Evolutionary conservation across 2,113 vertebrate genomes (phyloP).

Genomic region (Rallus limicola): DNA sequence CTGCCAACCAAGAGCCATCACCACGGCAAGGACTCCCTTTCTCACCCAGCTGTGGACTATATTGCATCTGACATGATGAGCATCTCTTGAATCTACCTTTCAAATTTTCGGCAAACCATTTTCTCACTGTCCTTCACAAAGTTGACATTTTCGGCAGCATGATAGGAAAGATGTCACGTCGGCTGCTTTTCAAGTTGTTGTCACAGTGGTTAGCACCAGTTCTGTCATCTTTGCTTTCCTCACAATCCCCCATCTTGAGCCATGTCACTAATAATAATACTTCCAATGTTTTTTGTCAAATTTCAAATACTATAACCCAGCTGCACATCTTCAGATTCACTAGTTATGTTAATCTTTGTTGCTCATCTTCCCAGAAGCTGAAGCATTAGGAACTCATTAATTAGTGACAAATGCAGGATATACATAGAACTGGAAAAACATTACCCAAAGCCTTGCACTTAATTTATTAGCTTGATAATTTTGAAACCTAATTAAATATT

Average conservation of each 20-base stretch:
- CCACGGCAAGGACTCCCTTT: constrained; percentile 71
- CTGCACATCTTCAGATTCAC: constrained; percentile 57
- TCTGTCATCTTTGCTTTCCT: constrained; percentile 90
- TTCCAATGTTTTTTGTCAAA: constrained; percentile 73
- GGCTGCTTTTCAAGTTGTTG: constrained; percentile 89
- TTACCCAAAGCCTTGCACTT: constrained; percentile 47
- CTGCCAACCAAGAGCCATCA: constrained; percentile 77
- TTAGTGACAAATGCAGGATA: constrained; percentile 65
- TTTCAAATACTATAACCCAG: constrained; percentile 71
- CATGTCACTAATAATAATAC: constrained; percentile 91
- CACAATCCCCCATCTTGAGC: constrained; percentile 82
- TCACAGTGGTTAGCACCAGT: constrained; percentile 86
- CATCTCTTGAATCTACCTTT: constrained; percentile 82
- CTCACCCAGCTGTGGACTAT: constrained; percentile 77
- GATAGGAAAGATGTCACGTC: constrained; percentile 86
- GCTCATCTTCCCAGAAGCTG: constrained; percentile 69
- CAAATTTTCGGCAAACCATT: constrained; percentile 84
- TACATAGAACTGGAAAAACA: constrained; percentile 70
- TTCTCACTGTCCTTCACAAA: constrained; percentile 88
- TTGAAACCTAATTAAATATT: constrained; percentile 67
- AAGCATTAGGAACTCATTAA: constrained; percentile 66
- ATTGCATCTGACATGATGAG: constrained; percentile 82
- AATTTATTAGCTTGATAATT: constrained; percentile 65
- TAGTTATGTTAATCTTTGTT: constrained; percentile 68
- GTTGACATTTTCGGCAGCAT: constrained; percentile 84